Percentiles rank a stretch among this genome's conserved stretches.
Evolutionary conservation across 2,113 vertebrate genomes (phyloP).

Genomic region (Orthonyx spaldingii): DNA sequence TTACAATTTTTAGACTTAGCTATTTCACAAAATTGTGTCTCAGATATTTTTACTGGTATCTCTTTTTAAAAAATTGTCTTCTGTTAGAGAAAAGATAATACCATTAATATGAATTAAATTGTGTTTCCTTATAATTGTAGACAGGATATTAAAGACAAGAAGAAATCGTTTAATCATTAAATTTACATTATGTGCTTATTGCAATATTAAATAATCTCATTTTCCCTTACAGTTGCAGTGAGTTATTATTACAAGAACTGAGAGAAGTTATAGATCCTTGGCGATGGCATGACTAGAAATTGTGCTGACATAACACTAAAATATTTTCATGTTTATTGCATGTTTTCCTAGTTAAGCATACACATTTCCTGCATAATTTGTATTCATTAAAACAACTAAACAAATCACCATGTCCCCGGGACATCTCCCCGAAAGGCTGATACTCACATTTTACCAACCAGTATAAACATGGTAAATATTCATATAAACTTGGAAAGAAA

Average conservation of each 20-base stretch:
- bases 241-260: not conserved
- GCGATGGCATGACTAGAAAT: not conserved
- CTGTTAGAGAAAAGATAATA: not conserved
- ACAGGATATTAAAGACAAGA: conserved; percentile 3
- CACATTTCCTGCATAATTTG: not conserved
- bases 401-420: not conserved
- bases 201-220: conserved; percentile 16
- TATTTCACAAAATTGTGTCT: not conserved
- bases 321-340: not conserved
- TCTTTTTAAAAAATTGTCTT: not conserved
- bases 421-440: not conserved
- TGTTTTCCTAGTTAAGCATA: not conserved
- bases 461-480: not conserved
- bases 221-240: not conserved
- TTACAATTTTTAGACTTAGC: not conserved
- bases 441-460: not conserved
- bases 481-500: not conserved
- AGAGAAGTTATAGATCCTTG: not conserved
- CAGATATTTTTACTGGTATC: not conserved
- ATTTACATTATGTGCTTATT: not conserved
- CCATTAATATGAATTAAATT: not conserved
- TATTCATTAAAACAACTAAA: not conserved
- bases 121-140: not conserved
- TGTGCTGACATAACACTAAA: not conserved
- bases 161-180: not conserved